Evolutionary conservation across 2,113 vertebrate genomes (phyloP), one percentile per base, ranked within the genome.

Genomic region (Ranitomeya variabilis): DNA sequence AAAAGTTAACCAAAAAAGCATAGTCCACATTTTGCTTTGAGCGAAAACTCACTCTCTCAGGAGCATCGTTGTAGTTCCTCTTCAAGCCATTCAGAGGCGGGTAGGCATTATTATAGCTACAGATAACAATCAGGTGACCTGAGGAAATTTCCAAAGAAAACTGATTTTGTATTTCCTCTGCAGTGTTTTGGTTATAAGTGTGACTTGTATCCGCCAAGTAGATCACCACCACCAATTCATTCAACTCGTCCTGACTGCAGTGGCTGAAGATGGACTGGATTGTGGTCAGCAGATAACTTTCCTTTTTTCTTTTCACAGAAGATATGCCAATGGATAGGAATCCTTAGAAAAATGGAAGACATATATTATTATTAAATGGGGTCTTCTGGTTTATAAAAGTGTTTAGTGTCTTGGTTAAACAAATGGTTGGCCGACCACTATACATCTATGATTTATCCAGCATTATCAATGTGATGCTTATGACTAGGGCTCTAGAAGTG

Each of bases 291-390:
- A 91, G 77, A 31, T 89, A 90, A 12, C 69, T 82, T 52, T 85
- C 89, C 52, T 87, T 87, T 3, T 79, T 15, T 59, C 84, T 89
- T 12, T 82, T 80, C 21, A 90, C 80, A 12, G 91, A 88, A 31
- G 89, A 91, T 57, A 91, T 91, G 12, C 91, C 91, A 71, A 91
- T 89, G 21, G 80, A 83, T 60, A 91, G 59, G 76, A 88, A 90
- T 80, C 66, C 87, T 91, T 55, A 13, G 45, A n/a, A 19, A 60
- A 52, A 60, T 69, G 87, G 83, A 83, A 86, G 6, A 84, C 8
- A 23, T 51, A 45, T 45, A 45, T 45, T 45, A 4, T 76, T 16
- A 37, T 16, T 6, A 74, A 18, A 51, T 8, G 21, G 1, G 4
- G 8, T 13, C 64, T 10, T 67, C 0, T n/a, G 64, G 55, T 57